Conservation (phyloP, 2,113 vertebrate genomes). For the Poicephalus gulielmi region DNA sequence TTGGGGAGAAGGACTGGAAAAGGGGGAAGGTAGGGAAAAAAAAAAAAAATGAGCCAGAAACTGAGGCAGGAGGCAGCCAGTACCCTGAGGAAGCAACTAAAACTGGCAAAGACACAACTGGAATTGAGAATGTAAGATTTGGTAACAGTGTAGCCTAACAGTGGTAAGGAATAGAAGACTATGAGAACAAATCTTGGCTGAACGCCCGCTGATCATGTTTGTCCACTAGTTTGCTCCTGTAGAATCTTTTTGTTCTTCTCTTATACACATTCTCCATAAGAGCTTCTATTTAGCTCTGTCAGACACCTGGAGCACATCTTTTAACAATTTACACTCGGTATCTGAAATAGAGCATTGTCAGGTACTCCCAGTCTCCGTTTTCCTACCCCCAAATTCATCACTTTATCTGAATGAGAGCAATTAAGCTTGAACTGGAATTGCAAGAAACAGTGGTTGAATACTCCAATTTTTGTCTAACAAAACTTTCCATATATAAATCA, state of each 20-base stretch:
- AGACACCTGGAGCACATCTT: neutral
- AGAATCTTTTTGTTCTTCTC: neutral
- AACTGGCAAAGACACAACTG: neutral
- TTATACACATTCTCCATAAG: neutral
- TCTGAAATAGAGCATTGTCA: neutral
- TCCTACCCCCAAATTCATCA: neutral
- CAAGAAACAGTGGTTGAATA: neutral
- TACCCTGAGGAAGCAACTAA: neutral
- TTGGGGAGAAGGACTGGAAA: neutral
- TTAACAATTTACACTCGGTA: neutral
- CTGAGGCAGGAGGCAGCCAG: neutral
- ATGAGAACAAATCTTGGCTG: neutral
- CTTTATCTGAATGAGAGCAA: neutral
- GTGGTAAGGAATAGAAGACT: neutral
- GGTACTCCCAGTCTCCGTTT: neutral
- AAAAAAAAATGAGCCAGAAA: neutral
- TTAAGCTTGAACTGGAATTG: neutral
- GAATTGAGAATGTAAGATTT: neutral
- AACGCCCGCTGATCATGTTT: neutral
- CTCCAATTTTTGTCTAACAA: neutral
- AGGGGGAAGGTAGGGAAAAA: neutral
- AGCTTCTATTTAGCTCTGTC: neutral
- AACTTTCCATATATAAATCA: neutral
- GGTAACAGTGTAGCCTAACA: neutral
- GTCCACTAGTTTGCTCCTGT: neutral